Evolutionary conservation across 2,888 invertebrate genomes (phyloP).

Genomic region (Ennomos erosarius): DNA sequence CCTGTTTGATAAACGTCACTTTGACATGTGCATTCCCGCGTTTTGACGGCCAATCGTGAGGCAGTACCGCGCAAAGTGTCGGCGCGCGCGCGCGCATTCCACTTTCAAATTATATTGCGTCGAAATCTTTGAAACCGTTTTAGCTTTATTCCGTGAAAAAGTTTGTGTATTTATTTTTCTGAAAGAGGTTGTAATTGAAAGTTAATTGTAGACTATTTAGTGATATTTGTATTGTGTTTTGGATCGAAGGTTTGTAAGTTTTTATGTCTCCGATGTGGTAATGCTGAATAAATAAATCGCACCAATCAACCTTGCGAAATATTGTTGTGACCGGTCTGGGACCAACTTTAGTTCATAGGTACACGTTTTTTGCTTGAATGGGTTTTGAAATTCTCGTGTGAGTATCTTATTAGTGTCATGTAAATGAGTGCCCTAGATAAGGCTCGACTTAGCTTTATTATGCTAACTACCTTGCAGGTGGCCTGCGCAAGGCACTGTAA

Average conservation of each 20-base stretch:
- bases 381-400: conserved; percentile 17
- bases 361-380: conserved; percentile 24
- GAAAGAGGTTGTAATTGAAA: conserved; percentile 28
- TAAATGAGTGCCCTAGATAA: conserved; percentile 26
- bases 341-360: conserved; percentile 2
- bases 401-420: conserved; percentile 12
- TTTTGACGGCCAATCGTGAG: conserved; percentile 62
- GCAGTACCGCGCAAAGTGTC: conserved; percentile 63
- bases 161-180: conserved; percentile 31
- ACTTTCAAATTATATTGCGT: conserved; percentile 40
- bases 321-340: conserved; percentile 40
- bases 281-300: conserved; percentile 56
- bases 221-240: conserved; percentile 14
- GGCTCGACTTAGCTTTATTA: conserved; percentile 6
- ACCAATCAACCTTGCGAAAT: conserved; percentile 59
- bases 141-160: conserved; percentile 32
- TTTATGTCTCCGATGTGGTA: conserved; percentile 49
- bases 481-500: not conserved
- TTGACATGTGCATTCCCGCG: conserved; percentile 71
- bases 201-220: conserved; percentile 11
- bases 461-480: conserved; percentile 6
- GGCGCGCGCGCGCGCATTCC: conserved; percentile 64
- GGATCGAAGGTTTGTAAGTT: conserved; percentile 57
- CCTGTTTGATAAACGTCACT: conserved; percentile 56
- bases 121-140: conserved; percentile 34